Conservation (phyloP, 2,888 invertebrate genomes). For the Ptychoptera contaminata region DNA sequence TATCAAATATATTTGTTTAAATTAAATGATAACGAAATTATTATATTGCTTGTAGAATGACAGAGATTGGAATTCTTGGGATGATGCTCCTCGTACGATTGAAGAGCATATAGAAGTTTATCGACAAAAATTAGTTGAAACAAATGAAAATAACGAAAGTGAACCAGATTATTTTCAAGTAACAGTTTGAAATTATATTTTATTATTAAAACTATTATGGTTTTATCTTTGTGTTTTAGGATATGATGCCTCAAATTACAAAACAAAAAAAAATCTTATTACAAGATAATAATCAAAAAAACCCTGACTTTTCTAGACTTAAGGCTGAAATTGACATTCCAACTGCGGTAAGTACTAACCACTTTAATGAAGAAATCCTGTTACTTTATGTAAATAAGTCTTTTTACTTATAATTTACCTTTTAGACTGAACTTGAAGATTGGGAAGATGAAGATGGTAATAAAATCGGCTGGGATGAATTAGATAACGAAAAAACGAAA, state of each 20-base stretch:
- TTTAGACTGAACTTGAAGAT: constrained; percentile 35
- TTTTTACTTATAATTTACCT: constrained; percentile 1
- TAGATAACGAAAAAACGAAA: constrained; percentile 26
- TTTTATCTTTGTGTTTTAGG: constrained; percentile 22
- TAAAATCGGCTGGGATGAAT: constrained; percentile 35
- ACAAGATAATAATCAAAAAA: constrained; percentile 21
- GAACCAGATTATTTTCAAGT: constrained; percentile 25
- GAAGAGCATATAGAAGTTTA: constrained; percentile 49
- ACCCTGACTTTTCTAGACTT: constrained; percentile 29
- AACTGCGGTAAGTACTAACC: constrained; percentile 22
- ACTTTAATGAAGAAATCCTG: too few relatives aligned
- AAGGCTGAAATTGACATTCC: constrained; percentile 32
- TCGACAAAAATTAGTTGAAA: constrained; percentile 35
- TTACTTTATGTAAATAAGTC: constrained; percentile 6
- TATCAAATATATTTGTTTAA: constrained; percentile 9
- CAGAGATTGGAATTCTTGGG: constrained; percentile 44
- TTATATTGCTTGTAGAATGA: constrained; percentile 18
- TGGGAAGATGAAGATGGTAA: constrained; percentile 34
- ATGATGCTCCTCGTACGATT: constrained; percentile 36
- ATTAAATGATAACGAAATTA: neutral
- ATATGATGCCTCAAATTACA: constrained; percentile 45
- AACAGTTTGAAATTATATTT: constrained; percentile 1
- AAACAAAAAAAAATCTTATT: constrained; percentile 40
- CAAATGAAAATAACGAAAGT: constrained; percentile 26
- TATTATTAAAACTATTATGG: neutral